phyloP scores from a whole-genome alignment of 2,888 invertebrate species.

The Aethes cnicana region DNA sequence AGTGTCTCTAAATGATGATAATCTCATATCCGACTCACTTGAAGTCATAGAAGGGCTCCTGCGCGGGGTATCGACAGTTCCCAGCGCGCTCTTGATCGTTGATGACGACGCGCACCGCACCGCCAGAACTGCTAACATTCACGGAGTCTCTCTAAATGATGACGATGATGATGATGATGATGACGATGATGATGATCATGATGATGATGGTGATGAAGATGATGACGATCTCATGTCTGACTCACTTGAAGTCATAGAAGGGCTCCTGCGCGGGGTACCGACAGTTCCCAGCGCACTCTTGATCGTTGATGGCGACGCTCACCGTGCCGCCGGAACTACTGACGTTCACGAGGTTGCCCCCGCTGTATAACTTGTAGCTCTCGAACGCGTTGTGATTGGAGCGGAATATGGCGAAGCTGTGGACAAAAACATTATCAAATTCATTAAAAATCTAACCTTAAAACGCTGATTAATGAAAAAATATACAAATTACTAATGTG shows the following conservation, averaged over 20 bases:
- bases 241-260: slow-evolving; percentile 64
- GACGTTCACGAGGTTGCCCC: slow-evolving; percentile 34
- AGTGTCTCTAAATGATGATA: slow-evolving; percentile 2
- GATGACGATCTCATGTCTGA: no score
- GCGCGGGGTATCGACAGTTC: slow-evolving; percentile 57
- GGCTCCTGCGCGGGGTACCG: slow-evolving; percentile 55
- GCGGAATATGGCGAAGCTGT: slow-evolving; percentile 34
- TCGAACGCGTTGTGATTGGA: slow-evolving; percentile 1
- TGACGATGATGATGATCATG: no score
- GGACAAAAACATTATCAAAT: neutral
- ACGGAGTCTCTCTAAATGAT: slow-evolving; percentile 21
- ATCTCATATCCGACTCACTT: slow-evolving; percentile 59
- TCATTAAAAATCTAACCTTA: no score
- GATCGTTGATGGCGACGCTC: slow-evolving; percentile 33
- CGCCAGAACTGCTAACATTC: slow-evolving; percentile 18
- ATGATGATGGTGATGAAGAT: no score
- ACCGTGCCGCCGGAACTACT: slow-evolving; percentile 2
- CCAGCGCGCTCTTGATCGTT: slow-evolving; percentile 36
- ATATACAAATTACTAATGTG: no score
- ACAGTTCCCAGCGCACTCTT: slow-evolving; percentile 45
- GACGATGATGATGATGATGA: neutral
- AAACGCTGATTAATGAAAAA: no score
- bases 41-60: slow-evolving; percentile 58
- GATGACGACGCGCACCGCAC: slow-evolving; percentile 26
- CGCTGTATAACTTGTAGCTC: slow-evolving; percentile 30